Percentiles rank a stretch among this genome's conserved stretches.
phyloP scores from a whole-genome alignment of 2,797 vertebrate genomes.

The Trematomus bernacchii region DNA sequence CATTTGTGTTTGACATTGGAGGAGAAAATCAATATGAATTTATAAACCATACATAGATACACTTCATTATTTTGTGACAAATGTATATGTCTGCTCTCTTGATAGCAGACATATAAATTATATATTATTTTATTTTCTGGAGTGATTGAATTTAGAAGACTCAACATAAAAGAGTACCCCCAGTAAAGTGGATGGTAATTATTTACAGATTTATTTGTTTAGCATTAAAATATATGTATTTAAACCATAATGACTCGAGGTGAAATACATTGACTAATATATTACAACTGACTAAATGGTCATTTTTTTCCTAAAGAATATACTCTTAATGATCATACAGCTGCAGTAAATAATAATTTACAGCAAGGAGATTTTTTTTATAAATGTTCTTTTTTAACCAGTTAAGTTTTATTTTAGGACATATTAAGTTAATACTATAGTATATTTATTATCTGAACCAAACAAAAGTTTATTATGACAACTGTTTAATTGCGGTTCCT shows the following conservation, averaged over 20 bases:
- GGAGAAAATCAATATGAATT: constrained; percentile 80
- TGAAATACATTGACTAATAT: not conserved
- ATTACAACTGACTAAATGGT: not conserved
- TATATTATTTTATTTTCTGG: not conserved
- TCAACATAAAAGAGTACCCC: constrained; percentile 13
- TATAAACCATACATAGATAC: constrained; percentile 65
- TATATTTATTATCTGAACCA: not conserved
- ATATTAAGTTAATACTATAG: not conserved
- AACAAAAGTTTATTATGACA: not conserved
- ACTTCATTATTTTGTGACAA: constrained; percentile 75
- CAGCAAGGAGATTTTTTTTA: not conserved
- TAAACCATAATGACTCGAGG: not conserved
- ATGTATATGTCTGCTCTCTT: constrained; percentile 58
- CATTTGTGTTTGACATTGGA: constrained; percentile 81
- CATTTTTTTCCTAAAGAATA: not conserved
- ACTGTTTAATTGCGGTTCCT: not conserved
- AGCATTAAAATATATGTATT: constrained; percentile 12
- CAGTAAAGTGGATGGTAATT: constrained; percentile 1
- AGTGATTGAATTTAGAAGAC: constrained; percentile 21
- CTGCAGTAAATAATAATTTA: not conserved
- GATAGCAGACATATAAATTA: constrained; percentile 27
- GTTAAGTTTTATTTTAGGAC: not conserved
- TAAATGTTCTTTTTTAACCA: not conserved
- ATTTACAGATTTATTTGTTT: not conserved
- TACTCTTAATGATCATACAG: not conserved